Evolutionary conservation across 2,888 invertebrate genomes (phyloP).

Genomic region (Drosophila koepferae): DNA sequence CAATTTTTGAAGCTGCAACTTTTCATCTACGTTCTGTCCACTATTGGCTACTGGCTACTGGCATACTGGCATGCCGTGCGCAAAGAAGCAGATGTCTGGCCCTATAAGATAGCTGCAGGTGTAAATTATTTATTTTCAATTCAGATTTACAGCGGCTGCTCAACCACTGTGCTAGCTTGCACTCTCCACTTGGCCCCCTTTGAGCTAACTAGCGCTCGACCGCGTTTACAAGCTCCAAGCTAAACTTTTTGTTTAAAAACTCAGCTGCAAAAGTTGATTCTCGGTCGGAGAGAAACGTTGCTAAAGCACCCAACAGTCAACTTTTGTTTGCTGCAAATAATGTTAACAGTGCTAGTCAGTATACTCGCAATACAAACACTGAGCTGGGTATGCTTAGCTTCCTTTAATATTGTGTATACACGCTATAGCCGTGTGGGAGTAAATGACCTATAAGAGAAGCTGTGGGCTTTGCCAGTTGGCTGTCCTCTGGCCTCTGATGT

Average conservation of each 20-base stretch:
- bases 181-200: slow-evolving; percentile 1
- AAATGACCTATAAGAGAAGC: background rate
- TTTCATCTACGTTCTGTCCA: slow-evolving; percentile 62
- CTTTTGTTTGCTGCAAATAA: slow-evolving; percentile 73
- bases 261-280: slow-evolving; percentile 78
- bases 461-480: background rate
- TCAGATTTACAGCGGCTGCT: slow-evolving; percentile 64
- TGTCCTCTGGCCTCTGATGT: background rate
- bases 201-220: slow-evolving; percentile 28
- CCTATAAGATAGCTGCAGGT: slow-evolving; percentile 76
- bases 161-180: background rate
- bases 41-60: slow-evolving; percentile 11
- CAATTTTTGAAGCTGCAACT: slow-evolving; percentile 72
- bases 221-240: slow-evolving; percentile 53
- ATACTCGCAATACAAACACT: background rate
- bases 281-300: slow-evolving; percentile 44
- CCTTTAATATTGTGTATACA: background rate
- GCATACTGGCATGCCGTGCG: slow-evolving; percentile 6
- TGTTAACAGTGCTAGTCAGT: slow-evolving; percentile 54
- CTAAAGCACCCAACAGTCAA: slow-evolving; percentile 41
- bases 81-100: slow-evolving; percentile 33
- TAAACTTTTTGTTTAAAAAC: slow-evolving; percentile 71
- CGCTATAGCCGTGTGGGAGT: background rate
- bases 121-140: slow-evolving; percentile 84
- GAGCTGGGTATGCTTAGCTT: slow-evolving; percentile 1